Conservation (phyloP, 2,888 invertebrate genomes). For the Amphipoea oculea region DNA sequence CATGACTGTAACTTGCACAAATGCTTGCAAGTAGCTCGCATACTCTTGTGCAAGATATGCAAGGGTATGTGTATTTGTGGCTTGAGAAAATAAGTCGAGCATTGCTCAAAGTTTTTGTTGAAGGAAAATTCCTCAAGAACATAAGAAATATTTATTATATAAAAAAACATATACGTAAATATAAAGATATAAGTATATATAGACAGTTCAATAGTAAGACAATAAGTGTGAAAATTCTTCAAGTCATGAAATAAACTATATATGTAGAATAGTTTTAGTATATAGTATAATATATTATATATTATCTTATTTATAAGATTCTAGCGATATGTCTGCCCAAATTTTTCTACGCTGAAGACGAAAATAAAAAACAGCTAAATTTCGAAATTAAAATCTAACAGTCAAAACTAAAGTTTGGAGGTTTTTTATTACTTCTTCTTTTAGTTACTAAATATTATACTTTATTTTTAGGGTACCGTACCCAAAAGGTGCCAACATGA, state of each 20-base stretch:
- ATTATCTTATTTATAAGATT: constrained; percentile 81
- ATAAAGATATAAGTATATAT: neutral
- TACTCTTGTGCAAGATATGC: neutral
- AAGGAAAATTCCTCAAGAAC: neutral
- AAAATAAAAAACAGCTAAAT: constrained; percentile 77
- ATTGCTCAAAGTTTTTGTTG: constrained; percentile 22
- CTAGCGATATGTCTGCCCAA: constrained; percentile 90
- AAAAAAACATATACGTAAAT: constrained; percentile 3
- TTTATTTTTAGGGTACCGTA: constrained; percentile 26
- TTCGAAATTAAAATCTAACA: constrained; percentile 72
- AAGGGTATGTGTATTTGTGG: neutral
- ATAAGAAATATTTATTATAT: neutral
- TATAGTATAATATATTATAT: constrained; percentile 76
- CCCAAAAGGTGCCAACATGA: neutral
- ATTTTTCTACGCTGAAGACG: constrained; percentile 85
- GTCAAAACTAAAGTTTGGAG: constrained; percentile 53
- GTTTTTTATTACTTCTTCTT: constrained; percentile 47
- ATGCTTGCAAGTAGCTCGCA: neutral
- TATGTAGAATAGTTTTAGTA: constrained; percentile 73
- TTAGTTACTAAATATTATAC: constrained; percentile 10
- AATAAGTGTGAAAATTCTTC: constrained; percentile 68
- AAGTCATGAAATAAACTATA: constrained; percentile 73
- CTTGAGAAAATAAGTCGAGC: neutral
- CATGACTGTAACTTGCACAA: neutral
- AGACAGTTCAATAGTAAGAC: constrained; percentile 38